Conservation (phyloP, 1,140 invertebrate genomes). For the Microplitis demolitor region DNA sequence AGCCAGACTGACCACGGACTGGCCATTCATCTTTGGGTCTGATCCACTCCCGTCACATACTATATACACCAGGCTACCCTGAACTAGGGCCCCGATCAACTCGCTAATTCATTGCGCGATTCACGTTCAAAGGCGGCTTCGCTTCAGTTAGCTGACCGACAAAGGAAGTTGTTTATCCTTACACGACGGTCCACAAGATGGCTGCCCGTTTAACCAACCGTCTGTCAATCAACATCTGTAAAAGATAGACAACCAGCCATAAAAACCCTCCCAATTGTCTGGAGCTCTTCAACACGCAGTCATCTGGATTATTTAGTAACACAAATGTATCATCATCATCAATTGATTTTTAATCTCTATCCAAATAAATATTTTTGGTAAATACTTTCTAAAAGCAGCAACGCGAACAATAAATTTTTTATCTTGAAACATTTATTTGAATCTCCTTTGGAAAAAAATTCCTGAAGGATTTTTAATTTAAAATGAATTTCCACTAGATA, state of each 20-base stretch:
- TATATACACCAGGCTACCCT: no score
- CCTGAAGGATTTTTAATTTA: no score
- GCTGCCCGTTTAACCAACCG: constrained; percentile 24
- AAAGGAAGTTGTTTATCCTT: constrained; percentile 44
- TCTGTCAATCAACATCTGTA: constrained; percentile 35
- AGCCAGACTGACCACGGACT: background rate
- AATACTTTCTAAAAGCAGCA: no score
- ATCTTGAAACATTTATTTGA: no score
- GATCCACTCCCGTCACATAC: constrained; percentile 7
- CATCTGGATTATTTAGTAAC: background rate
- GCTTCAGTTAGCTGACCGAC: constrained; percentile 30
- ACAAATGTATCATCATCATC: background rate
- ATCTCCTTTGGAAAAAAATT: no score
- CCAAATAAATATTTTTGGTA: no score
- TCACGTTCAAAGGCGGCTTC: constrained; percentile 32
- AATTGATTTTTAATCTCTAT: no score
- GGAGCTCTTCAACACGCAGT: background rate
- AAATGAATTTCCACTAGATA: no score
- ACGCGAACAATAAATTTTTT: no score
- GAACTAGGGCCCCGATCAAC: constrained; percentile 24
- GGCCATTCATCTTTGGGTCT: constrained; percentile 10
- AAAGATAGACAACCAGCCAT: constrained; percentile 24
- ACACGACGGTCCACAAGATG: constrained; percentile 36
- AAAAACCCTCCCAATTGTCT: constrained; percentile 36
- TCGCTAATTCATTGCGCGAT: constrained; percentile 38